These are phyloP conservation scores for Lithophane semibrunnea DNA, from an alignment of 2,888 invertebrate species.

Conservation along the genomic window DNA sequence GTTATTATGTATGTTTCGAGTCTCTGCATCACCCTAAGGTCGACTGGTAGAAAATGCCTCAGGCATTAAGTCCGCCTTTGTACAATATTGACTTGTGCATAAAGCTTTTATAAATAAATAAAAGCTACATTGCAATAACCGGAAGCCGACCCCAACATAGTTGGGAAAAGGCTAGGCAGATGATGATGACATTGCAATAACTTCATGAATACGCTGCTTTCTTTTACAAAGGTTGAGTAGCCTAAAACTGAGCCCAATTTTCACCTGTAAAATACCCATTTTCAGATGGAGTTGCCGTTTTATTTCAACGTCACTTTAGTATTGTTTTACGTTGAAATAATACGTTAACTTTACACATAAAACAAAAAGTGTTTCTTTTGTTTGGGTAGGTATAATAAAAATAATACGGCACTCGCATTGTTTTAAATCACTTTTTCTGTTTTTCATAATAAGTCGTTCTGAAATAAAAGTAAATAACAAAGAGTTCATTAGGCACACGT, in stretches of 20 bases:
- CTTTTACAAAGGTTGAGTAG: conserved; percentile 20
- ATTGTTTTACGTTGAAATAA: conserved; percentile 19
- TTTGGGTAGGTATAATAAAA: conserved; percentile 6
- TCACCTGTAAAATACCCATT: neutral
- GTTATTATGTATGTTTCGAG: no score
- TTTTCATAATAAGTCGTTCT: conserved; percentile 29
- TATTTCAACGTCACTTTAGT: neutral
- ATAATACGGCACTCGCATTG: conserved; percentile 10
- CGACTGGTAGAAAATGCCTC: no score
- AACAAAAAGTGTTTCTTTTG: conserved; percentile 1
- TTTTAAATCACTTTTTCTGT: conserved; percentile 20
- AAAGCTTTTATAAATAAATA: no score
- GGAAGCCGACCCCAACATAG: no score
- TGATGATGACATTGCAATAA: no score
- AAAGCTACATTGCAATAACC: no score
- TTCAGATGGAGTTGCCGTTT: conserved; percentile 4
- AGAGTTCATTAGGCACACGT: conserved; percentile 33
- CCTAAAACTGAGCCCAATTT: conserved; percentile 17
- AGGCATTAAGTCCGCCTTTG: no score
- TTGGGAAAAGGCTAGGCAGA: no score
- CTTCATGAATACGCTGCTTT: conserved; percentile 1
- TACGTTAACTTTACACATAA: neutral
- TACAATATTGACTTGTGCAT: no score
- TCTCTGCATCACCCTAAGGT: no score
- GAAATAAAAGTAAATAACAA: conserved; percentile 17